Percentiles rank a stretch among this genome's conserved stretches.
Conservation (phyloP, 2,888 invertebrate species). For the Eilema caniola region DNA sequence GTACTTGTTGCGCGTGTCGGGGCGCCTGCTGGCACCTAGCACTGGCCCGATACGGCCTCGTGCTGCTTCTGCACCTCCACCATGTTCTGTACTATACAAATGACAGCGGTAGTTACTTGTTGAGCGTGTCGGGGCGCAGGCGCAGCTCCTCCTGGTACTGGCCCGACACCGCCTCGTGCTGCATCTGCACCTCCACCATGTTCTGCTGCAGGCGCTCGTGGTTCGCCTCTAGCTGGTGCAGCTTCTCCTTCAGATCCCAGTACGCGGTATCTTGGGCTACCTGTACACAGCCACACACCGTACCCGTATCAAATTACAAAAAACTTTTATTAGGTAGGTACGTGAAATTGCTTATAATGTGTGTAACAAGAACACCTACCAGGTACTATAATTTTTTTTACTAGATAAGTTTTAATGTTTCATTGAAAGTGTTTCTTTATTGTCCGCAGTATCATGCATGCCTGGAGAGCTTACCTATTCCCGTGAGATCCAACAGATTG, state of each 20-base stretch:
- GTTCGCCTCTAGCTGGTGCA: constrained; percentile 68
- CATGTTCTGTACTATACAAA: constrained; percentile 80
- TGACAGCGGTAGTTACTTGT: constrained; percentile 59
- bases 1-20: constrained; percentile 78
- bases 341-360: no score
- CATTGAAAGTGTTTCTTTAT: no score
- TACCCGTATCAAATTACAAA: no score
- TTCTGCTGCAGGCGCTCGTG: constrained; percentile 78
- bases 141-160: constrained; percentile 75
- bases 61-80: constrained; percentile 79
- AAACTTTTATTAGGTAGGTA: no score
- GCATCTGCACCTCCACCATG: constrained; percentile 80
- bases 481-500: no score
- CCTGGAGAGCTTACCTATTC: no score
- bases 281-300: constrained; percentile 50
- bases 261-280: constrained; percentile 79
- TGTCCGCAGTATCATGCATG: no score
- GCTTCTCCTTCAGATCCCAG: constrained; percentile 76
- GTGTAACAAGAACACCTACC: no score
- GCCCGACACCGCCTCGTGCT: constrained; percentile 73
- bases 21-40: constrained; percentile 73
- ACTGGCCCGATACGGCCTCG: constrained; percentile 72
- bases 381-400: no score
- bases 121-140: constrained; percentile 72
- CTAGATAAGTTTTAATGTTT: no score